Evolutionary conservation across 1,140 invertebrate genomes (phyloP).

Genomic region (Caenorhabditis inopinata): DNA sequence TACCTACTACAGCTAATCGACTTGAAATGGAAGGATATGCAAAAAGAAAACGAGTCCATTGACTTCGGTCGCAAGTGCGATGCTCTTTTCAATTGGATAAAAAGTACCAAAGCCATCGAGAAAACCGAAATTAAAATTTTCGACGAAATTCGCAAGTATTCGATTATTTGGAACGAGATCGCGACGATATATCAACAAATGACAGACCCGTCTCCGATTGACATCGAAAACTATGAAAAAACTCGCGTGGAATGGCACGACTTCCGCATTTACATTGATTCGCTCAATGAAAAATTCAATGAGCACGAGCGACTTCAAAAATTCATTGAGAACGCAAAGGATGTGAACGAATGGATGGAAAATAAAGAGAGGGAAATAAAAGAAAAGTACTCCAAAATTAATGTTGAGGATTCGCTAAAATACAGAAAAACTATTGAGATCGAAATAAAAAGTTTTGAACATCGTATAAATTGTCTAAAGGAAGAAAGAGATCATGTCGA

Average conservation of each 20-base stretch:
- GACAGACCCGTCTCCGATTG: not conserved
- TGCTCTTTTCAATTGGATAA: not conserved
- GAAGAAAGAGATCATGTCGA: not conserved
- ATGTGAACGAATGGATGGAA: not conserved
- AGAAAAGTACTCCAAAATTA: not conserved
- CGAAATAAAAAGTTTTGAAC: not conserved
- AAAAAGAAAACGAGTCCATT: not conserved
- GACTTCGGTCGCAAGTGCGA: not conserved
- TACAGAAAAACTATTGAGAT: slow-evolving; percentile 1
- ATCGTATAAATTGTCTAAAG: not conserved
- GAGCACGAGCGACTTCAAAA: slow-evolving; percentile 4
- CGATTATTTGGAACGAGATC: not conserved
- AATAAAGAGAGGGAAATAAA: not conserved
- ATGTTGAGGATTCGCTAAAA: not conserved
- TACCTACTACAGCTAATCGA: not conserved
- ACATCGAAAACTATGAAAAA: not conserved
- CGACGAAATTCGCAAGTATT: slow-evolving; percentile 12
- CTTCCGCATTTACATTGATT: not conserved
- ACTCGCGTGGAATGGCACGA: not conserved
- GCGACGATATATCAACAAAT: not conserved
- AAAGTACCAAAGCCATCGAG: not conserved
- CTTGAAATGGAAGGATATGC: not conserved
- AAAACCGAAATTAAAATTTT: not conserved
- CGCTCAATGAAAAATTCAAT: not conserved
- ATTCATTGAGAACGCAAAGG: not conserved